Evolutionary conservation across 2,113 vertebrate species (phyloP), one percentile per base, ranked within the genome.

Genomic region (Athene cunicularia): DNA sequence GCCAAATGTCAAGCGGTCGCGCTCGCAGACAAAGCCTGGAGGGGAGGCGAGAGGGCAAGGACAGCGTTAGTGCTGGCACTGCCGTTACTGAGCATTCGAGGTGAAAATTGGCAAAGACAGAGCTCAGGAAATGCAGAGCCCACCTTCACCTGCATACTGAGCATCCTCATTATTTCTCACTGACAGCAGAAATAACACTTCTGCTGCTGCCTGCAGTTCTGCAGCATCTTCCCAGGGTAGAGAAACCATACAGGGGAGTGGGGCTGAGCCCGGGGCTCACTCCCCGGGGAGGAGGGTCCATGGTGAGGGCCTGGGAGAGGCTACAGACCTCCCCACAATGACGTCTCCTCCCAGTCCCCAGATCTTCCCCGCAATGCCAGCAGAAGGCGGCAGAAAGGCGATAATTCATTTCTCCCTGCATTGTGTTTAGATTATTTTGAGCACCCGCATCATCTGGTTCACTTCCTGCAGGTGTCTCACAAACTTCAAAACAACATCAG

Each of bases 1-100:
- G 73, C 97, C 80, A 47, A 98, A 98, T 1, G 98, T 97, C 77
- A 99, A 96, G 26, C 98, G 98, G 91, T 99, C 99, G 0, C 96
- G 98, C 70, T 98, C 96, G 13, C 99, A 99, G 67, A 93, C 68
- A 15, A 94, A 77, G 83, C 97, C 98, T 98, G 97, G 20, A 24
- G 37, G 50, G 24, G 33, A 30, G 13, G 6, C 0, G 22, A 84
- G 37, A 55, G 9, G 58, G 20, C 47, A 26, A 21, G 58, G 49
- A 32, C 11, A 16, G 41, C 0, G 19, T 92, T 58, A 89, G 6
- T 1, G 73, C 8, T 2, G 2, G 27, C 43, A 45, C 43, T 6
- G 43, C 43, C 16, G 15, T 0, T 8, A 12, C 1, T 14, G 0
- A 22, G 11, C 0, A 3, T 2, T 14, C 0, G 39, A 1, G 2